These are phyloP conservation scores for Acanthaster planci DNA, from an alignment of 35 echinoderm and acorn worm species.

Conservation along the genomic window DNA sequence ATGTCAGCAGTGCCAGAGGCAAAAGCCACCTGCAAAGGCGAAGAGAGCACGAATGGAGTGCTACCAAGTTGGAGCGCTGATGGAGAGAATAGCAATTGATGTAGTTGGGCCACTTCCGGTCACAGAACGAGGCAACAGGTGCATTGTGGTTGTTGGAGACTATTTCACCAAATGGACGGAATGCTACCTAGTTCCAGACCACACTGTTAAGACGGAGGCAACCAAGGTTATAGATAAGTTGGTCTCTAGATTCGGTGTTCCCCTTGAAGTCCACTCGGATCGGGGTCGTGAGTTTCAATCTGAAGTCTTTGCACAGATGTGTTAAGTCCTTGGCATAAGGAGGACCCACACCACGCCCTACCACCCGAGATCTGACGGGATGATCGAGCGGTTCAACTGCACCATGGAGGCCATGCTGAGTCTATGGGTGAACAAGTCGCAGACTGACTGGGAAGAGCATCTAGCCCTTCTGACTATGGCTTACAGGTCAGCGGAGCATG, in stretches of 20 bases:
- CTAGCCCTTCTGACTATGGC: conserved; percentile 25
- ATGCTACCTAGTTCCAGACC: conserved; percentile 33
- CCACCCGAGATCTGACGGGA: conserved; percentile 45
- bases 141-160: conserved; percentile 8
- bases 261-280: conserved; percentile 42
- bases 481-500: conserved; percentile 33
- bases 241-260: conserved; percentile 62
- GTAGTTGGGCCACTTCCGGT: conserved; percentile 48
- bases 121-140: conserved; percentile 29
- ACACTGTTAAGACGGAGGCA: conserved; percentile 30
- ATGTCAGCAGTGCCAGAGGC: conserved; percentile 28
- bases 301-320: conserved; percentile 30
- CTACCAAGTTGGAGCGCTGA: conserved; percentile 20
- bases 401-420: conserved; percentile 21
- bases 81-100: conserved; percentile 56
- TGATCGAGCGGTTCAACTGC: conserved; percentile 41
- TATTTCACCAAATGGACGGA: conserved; percentile 46
- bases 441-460: conserved; percentile 44
- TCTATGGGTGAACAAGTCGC: conserved; percentile 12
- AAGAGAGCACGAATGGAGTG: neutral
- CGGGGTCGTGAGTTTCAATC: conserved; percentile 48
- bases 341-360: conserved; percentile 39
- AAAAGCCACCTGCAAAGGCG: conserved; percentile 12
- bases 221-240: conserved; percentile 25
- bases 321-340: neutral